Evolutionary conservation across 2,888 invertebrate genomes (phyloP).

Genomic region (Pollenia amentaria): DNA sequence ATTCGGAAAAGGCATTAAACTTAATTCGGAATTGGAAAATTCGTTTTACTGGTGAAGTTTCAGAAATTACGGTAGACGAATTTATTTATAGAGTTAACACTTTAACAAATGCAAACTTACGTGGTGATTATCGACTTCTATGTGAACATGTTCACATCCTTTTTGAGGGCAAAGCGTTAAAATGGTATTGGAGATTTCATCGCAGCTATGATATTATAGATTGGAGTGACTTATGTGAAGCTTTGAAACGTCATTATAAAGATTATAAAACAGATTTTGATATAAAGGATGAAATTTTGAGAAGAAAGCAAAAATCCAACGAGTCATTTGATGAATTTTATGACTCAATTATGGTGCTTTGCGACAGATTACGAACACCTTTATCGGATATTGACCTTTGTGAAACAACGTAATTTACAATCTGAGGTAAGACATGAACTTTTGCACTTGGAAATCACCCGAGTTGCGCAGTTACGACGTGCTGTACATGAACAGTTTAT

Average conservation of each 20-base stretch:
- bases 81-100: conserved; percentile 4
- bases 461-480: conserved; percentile 4
- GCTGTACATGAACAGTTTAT: conserved; percentile 18
- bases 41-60: not conserved
- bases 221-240: not conserved
- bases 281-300: conserved; percentile 1
- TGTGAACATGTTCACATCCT: not conserved
- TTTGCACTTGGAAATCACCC: not conserved
- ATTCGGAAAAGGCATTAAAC: not conserved
- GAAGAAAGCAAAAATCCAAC: conserved; percentile 8
- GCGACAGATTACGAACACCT: not conserved
- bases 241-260: not conserved
- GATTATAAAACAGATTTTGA: conserved; percentile 13
- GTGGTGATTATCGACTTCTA: not conserved
- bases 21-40: not conserved
- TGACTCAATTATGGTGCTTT: not conserved
- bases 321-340: conserved; percentile 8
- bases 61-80: not conserved
- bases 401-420: not conserved
- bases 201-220: not conserved
- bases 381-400: not conserved
- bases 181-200: conserved; percentile 32
- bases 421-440: conserved; percentile 2
- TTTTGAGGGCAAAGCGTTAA: not conserved
- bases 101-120: not conserved